phyloP scores from a whole-genome alignment of 2,888 invertebrate genomes.

The Apeira syringaria region DNA sequence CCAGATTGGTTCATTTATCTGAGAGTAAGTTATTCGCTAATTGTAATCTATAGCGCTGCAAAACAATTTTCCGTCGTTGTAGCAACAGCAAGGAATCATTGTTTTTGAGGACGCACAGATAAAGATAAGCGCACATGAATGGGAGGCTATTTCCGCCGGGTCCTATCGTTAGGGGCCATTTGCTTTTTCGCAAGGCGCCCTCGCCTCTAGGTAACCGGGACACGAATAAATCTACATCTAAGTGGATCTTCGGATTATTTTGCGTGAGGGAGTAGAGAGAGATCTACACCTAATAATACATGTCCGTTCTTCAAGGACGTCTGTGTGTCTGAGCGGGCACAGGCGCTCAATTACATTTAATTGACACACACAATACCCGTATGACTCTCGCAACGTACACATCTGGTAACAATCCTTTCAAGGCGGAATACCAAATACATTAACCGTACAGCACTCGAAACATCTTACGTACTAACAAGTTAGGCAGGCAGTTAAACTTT shows the following conservation, averaged over 20 bases:
- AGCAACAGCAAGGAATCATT: slow-evolving; percentile 37
- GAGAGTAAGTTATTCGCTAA: not conserved
- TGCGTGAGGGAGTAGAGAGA: slow-evolving; percentile 9
- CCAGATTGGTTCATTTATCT: no score
- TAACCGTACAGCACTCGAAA: slow-evolving; percentile 3
- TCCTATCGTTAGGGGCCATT: slow-evolving; percentile 30
- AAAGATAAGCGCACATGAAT: slow-evolving; percentile 45
- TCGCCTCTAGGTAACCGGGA: slow-evolving; percentile 42
- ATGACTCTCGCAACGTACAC: not conserved
- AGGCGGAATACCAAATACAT: not conserved
- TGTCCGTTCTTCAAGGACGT: slow-evolving; percentile 12
- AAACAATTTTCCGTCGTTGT: slow-evolving; percentile 8
- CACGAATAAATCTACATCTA: slow-evolving; percentile 42
- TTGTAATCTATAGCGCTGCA: slow-evolving; percentile 2
- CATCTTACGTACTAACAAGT: slow-evolving; percentile 7
- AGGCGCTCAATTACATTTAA: slow-evolving; percentile 10
- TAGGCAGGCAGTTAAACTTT: slow-evolving; percentile 12
- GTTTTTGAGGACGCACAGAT: slow-evolving; percentile 38
- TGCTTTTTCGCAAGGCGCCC: slow-evolving; percentile 45
- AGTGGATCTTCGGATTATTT: slow-evolving; percentile 33
- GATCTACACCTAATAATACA: slow-evolving; percentile 7
- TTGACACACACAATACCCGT: slow-evolving; percentile 5
- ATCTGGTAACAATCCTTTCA: slow-evolving; percentile 4
- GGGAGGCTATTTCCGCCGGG: slow-evolving; percentile 44
- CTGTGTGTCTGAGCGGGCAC: not conserved